Conservation (phyloP, 1,140 invertebrate genomes). For the Drosophila rhopaloa region DNA sequence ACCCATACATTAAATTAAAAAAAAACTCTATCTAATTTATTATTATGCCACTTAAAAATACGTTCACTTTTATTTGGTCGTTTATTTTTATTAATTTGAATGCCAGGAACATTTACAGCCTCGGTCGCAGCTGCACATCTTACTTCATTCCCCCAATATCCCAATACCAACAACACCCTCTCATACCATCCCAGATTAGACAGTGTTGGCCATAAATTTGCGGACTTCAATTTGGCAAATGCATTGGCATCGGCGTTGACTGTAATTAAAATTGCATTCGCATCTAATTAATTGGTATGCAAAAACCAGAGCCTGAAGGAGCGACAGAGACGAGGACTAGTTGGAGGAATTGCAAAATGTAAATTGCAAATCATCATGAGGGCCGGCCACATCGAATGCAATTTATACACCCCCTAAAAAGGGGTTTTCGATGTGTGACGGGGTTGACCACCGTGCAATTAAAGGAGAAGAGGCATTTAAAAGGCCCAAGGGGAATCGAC, state of each 20-base stretch:
- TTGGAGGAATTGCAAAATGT: constrained; percentile 72
- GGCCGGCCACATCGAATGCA: constrained; percentile 37
- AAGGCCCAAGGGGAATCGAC: constrained; percentile 62
- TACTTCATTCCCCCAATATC: background rate
- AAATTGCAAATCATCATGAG: constrained; percentile 57
- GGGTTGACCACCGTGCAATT: constrained; percentile 56
- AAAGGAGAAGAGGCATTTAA: constrained; percentile 60
- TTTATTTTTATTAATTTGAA: background rate
- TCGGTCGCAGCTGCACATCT: background rate
- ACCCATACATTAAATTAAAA: too few relatives aligned
- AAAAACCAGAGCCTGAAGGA: constrained; percentile 62
- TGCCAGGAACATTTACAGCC: background rate
- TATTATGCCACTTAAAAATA: too few relatives aligned
- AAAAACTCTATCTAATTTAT: too few relatives aligned
- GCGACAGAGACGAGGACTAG: constrained; percentile 42
- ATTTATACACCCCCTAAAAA: constrained; percentile 31
- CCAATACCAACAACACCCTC: constrained; percentile 11
- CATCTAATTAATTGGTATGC: constrained; percentile 84
- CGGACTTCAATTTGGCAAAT: constrained; percentile 71
- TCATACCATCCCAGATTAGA: background rate
- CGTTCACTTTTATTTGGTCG: too few relatives aligned
- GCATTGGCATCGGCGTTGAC: constrained; percentile 53
- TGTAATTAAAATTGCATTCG: constrained; percentile 85
- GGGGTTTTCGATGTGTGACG: constrained; percentile 7
- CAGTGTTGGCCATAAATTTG: constrained; percentile 67